Evolutionary conservation across 1,140 invertebrate species (phyloP).

Genomic region (Zaprionus capensis): DNA sequence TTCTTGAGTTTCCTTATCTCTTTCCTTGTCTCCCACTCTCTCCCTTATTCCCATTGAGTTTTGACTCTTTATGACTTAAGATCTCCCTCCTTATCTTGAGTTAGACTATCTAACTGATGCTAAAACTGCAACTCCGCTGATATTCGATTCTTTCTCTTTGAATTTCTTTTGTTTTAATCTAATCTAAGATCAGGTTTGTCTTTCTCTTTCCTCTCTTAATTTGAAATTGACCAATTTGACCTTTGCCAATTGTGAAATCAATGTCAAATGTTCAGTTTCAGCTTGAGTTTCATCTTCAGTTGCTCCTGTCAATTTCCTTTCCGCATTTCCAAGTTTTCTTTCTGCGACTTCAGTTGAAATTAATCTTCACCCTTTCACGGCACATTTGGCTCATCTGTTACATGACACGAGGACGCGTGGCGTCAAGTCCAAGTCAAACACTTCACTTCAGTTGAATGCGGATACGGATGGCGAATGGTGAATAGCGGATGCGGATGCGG

Average conservation of each 20-base stretch:
- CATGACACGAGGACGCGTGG: conserved; percentile 31
- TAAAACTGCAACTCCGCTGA: background rate
- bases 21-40: too few species aligned
- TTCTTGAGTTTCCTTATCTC: too few species aligned
- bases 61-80: too few species aligned
- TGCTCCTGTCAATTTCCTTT: background rate
- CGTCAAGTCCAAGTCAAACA: conserved; percentile 36
- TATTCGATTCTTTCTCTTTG: background rate
- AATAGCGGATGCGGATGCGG: conserved; percentile 6
- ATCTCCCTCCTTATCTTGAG: background rate
- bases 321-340: background rate
- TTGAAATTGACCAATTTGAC: background rate
- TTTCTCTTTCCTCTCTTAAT: background rate
- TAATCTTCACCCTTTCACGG: conserved; percentile 49
- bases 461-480: background rate
- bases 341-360: conserved; percentile 18
- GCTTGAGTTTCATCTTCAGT: background rate
- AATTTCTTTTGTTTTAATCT: background rate
- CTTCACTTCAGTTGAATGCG: conserved; percentile 20
- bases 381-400: conserved; percentile 48
- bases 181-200: background rate
- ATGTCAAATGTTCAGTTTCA: background rate
- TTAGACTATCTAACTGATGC: background rate
- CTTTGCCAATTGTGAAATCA: background rate
- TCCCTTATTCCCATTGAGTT: too few species aligned